Evolutionary conservation across 2,113 vertebrate species (phyloP).

Genomic region (Aegotheles bennettii): DNA sequence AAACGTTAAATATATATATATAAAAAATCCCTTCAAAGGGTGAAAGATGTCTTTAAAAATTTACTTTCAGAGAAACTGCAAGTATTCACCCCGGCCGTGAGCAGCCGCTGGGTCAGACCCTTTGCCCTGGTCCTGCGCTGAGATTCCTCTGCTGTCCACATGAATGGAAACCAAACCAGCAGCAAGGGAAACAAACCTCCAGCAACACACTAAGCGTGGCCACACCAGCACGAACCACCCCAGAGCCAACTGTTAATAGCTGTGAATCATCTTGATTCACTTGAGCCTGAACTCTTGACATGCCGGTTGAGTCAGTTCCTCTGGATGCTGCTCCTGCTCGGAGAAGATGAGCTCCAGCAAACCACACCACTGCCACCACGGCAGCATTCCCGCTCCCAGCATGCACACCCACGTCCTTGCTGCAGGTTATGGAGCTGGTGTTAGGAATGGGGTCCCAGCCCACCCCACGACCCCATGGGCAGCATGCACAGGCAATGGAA

Average conservation of each 20-base stretch:
- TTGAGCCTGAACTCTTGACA: neutral
- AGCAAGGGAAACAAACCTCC: neutral
- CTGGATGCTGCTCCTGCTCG: neutral
- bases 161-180: neutral
- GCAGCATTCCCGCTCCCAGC: rapidly evolving
- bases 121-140: neutral
- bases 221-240: neutral
- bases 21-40: neutral
- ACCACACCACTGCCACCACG: rapidly evolving
- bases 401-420: rapidly evolving
- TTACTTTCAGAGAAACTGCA: neutral
- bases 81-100: neutral
- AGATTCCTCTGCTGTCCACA: neutral
- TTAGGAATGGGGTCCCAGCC: neutral
- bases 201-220: neutral
- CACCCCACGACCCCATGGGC: neutral
- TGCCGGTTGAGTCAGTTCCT: neutral
- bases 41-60: neutral
- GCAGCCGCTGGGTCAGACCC: neutral
- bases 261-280: neutral
- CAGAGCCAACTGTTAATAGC: neutral
- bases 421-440: rapidly evolving
- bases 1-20: rapidly evolving
- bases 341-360: neutral
- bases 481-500: no score